phyloP scores from a whole-genome alignment of 2,888 invertebrate genomes.

The Timema cristinae region DNA sequence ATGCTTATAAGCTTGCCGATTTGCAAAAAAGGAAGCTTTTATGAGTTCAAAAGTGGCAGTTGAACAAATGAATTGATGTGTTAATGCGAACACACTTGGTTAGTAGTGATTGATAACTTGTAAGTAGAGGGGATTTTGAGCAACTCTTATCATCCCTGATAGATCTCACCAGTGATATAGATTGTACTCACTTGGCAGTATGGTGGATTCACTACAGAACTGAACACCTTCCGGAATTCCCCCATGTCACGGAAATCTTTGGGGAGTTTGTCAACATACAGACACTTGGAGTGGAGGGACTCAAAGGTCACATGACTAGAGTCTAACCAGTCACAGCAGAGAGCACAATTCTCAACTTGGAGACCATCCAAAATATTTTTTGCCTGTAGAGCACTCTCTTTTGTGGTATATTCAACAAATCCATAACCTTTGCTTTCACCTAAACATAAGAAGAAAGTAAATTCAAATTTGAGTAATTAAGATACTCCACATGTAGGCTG shows the following conservation, averaged over 20 bases:
- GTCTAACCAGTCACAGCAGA: slow-evolving; percentile 51
- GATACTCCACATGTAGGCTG: neutral
- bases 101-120: neutral
- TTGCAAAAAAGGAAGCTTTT: too few relatives aligned
- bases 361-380: slow-evolving; percentile 45
- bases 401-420: slow-evolving; percentile 50
- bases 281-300: slow-evolving; percentile 50
- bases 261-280: slow-evolving; percentile 51
- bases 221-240: slow-evolving; percentile 49
- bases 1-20: too few relatives aligned
- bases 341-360: slow-evolving; percentile 41
- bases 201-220: slow-evolving; percentile 47
- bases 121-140: neutral
- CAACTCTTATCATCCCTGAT: too few relatives aligned
- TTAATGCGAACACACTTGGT: too few relatives aligned
- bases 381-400: slow-evolving; percentile 48
- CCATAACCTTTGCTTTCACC: slow-evolving; percentile 53
- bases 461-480: too few relatives aligned
- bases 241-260: slow-evolving; percentile 48
- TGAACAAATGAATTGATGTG: too few relatives aligned
- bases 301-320: slow-evolving; percentile 46
- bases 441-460: slow-evolving; percentile 31
- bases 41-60: too few relatives aligned
- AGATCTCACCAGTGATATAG: neutral
- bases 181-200: slow-evolving; percentile 49